These are phyloP conservation scores for Chydorus sphaericus DNA, from an alignment of 2,888 invertebrate species.

Conservation along the genomic window DNA sequence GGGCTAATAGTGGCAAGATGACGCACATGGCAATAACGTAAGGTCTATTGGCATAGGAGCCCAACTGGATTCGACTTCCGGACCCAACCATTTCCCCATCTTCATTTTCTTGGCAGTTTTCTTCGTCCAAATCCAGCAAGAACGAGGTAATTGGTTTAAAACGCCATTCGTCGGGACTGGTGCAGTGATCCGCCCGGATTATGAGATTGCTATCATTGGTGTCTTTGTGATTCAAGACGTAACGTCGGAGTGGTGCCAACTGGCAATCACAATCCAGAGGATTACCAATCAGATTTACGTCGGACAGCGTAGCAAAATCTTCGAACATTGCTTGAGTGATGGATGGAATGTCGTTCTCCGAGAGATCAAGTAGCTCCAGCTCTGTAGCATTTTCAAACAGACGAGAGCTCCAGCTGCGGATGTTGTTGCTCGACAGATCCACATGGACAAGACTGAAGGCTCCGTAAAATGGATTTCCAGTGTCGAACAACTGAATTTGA, in stretches of 20 bases:
- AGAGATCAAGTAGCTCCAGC: conserved; percentile 9
- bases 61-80: too few relatives aligned
- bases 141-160: conserved; percentile 3
- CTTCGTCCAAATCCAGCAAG: background rate
- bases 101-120: background rate
- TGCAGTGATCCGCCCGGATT: conserved; percentile 7
- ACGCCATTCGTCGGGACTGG: conserved; percentile 12
- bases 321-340: conserved; percentile 15
- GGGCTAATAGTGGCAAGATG: background rate
- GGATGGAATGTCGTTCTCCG: conserved; percentile 12
- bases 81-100: background rate
- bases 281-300: conserved; percentile 14
- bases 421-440: conserved; percentile 13
- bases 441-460: conserved; percentile 13
- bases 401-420: conserved; percentile 10
- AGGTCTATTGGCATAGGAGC: background rate
- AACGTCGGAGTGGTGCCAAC: conserved; percentile 17
- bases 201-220: conserved; percentile 1
- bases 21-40: background rate
- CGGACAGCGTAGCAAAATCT: conserved; percentile 13
- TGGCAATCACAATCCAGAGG: conserved; percentile 16
- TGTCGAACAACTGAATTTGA: conserved; percentile 5
- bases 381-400: background rate
- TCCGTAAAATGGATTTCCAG: conserved; percentile 5
- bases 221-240: background rate